Conservation (phyloP, 2,113 vertebrate genomes). For the Ceyx margarethae region DNA sequence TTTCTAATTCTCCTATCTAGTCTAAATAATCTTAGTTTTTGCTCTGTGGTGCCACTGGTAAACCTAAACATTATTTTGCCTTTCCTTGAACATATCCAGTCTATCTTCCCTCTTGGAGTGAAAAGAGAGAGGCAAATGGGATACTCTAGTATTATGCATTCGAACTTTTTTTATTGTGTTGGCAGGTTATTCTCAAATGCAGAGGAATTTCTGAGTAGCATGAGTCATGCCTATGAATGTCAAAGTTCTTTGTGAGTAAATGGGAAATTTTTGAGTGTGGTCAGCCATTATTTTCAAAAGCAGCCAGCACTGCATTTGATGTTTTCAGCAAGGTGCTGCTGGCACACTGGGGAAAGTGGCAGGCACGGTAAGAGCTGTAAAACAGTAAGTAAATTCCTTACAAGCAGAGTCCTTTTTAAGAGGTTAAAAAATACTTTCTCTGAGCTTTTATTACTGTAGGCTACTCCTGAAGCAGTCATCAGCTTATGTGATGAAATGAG, state of each 20-base stretch:
- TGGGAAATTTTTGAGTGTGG: background rate
- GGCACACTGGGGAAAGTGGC: background rate
- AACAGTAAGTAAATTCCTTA: background rate
- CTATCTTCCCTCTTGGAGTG: background rate
- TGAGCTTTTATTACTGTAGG: background rate
- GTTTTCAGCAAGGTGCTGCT: background rate
- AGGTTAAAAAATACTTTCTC: background rate
- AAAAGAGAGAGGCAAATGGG: background rate
- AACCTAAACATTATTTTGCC: background rate
- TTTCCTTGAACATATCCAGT: background rate
- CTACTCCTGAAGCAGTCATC: background rate
- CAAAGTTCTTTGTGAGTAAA: background rate
- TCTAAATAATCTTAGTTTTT: background rate
- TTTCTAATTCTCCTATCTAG: background rate
- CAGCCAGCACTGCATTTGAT: background rate
- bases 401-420: background rate
- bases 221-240: background rate
- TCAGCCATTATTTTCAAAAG: background rate
- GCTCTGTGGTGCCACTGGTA: background rate
- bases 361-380: background rate
- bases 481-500: constrained; percentile 1
- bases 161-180: background rate
- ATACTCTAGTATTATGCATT: background rate
- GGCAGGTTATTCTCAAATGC: background rate
- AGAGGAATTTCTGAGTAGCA: background rate